A percentile compares a stretch with the other conserved stretches of the same genome.
These are phyloP conservation scores for Bugulina stolonifera DNA, from an alignment of 2,888 invertebrate genomes.

Conservation along the genomic window DNA sequence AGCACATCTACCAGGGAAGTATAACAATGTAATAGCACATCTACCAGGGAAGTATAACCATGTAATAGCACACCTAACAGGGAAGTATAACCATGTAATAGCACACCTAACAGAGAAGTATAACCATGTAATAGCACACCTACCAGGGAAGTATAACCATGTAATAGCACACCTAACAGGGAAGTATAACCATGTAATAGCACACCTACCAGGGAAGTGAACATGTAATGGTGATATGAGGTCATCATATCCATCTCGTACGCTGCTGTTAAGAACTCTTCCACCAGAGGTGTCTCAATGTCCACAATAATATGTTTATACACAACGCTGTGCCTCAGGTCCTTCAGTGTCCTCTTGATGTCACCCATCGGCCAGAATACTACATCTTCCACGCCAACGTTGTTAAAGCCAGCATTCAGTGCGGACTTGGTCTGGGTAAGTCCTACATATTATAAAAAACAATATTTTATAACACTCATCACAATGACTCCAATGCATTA, in stretches of 20 bases:
- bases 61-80: background rate
- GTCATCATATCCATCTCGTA: conserved; percentile 32
- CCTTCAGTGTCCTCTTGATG: conserved; percentile 19
- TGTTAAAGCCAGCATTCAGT: background rate
- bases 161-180: conserved; percentile 49
- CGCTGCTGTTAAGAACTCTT: conserved; percentile 5
- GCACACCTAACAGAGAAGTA: too few relatives aligned
- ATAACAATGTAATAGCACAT: too few relatives aligned
- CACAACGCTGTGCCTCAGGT: background rate
- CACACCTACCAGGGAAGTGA: conserved; percentile 50
- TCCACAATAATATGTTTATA: conserved; percentile 24
- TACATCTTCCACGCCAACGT: background rate
- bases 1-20: background rate
- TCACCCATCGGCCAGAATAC: conserved; percentile 4
- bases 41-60: too few relatives aligned
- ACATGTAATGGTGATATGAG: conserved; percentile 32
- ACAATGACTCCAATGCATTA: too few relatives aligned
- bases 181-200: conserved; percentile 30
- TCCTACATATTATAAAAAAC: too few relatives aligned
- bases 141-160: background rate
- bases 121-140: too few relatives aligned
- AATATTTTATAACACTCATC: too few relatives aligned
- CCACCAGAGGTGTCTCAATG: background rate
- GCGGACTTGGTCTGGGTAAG: background rate
- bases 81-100: background rate